Conservation (phyloP, 1,140 invertebrate genomes). For the Philaenus spumarius region DNA sequence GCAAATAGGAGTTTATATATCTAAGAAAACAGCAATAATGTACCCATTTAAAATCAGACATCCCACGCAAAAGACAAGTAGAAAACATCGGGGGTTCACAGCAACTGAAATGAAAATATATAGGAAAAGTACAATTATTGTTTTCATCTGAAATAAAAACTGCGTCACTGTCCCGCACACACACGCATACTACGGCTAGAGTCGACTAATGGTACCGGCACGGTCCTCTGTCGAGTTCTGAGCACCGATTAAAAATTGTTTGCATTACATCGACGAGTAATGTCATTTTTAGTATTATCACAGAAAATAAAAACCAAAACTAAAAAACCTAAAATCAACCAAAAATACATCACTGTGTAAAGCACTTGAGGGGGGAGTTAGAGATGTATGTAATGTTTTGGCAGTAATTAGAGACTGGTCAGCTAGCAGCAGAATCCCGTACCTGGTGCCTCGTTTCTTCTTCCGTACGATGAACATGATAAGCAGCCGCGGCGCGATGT, state of each 20-base stretch:
- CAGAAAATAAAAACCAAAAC: conserved; percentile 32
- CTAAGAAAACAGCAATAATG: conserved; percentile 31
- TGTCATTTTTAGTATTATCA: conserved; percentile 29
- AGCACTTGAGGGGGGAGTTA: conserved; percentile 35
- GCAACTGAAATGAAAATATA: conserved; percentile 22
- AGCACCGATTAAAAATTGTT: conserved; percentile 31
- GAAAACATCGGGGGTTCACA: conserved; percentile 20
- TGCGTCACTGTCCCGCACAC: conserved; percentile 14
- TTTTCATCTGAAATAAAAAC: conserved; percentile 14
- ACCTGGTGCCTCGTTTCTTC: not conserved
- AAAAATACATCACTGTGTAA: conserved; percentile 29
- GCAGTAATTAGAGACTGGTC: conserved; percentile 25
- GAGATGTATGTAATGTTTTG: conserved; percentile 23
- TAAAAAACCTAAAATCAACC: too few relatives aligned
- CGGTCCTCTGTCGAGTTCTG: conserved; percentile 25
- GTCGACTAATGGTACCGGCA: conserved; percentile 21
- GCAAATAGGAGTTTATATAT: conserved; percentile 17
- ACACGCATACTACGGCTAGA: conserved; percentile 21
- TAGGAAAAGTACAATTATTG: conserved; percentile 18
- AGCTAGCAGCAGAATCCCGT: conserved; percentile 9
- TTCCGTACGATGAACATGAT: too few relatives aligned
- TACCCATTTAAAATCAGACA: conserved; percentile 28
- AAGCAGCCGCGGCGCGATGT: too few relatives aligned
- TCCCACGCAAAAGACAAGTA: conserved; percentile 19
- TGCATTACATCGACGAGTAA: conserved; percentile 19